Evolutionary conservation across 2,888 invertebrate species (phyloP).

Genomic region (Busseola fusca): DNA sequence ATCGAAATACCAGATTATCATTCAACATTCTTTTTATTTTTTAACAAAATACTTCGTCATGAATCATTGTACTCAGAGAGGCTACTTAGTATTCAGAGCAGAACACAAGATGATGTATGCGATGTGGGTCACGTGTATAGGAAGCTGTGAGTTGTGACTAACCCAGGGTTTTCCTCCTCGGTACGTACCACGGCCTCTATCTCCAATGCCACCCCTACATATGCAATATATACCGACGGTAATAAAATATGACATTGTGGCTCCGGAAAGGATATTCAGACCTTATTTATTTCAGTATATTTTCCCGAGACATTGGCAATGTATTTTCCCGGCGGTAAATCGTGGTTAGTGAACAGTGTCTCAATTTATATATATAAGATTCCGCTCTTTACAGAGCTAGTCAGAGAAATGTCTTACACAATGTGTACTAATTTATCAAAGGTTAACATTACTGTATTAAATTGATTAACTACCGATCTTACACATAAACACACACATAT

Average conservation of each 20-base stretch:
- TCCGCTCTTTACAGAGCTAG: background rate
- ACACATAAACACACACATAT: no score
- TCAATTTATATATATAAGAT: constrained; percentile 2
- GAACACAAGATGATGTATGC: constrained; percentile 34
- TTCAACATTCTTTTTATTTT: background rate
- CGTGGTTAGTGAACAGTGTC: background rate
- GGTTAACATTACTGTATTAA: background rate
- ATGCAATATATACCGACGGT: constrained; percentile 33
- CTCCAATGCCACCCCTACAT: constrained; percentile 54
- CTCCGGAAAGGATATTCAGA: constrained; percentile 27
- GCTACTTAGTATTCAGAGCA: constrained; percentile 39
- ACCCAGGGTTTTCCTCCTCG: constrained; percentile 70
- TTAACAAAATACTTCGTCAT: background rate
- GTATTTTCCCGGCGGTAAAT: constrained; percentile 1
- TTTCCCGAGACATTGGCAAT: constrained; percentile 25
- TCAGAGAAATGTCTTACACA: background rate
- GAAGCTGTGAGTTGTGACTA: constrained; percentile 70
- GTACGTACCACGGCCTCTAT: constrained; percentile 42
- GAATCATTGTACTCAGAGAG: constrained; percentile 6
- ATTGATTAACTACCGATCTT: background rate
- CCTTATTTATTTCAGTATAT: constrained; percentile 37
- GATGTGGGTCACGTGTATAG: constrained; percentile 73
- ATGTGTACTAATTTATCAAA: background rate
- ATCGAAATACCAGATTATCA: background rate
- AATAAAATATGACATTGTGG: constrained; percentile 54